These are phyloP conservation scores for Chrysocyon brachyurus DNA, from an alignment of 2,797 vertebrate genomes.

Conservation along the genomic window DNA sequence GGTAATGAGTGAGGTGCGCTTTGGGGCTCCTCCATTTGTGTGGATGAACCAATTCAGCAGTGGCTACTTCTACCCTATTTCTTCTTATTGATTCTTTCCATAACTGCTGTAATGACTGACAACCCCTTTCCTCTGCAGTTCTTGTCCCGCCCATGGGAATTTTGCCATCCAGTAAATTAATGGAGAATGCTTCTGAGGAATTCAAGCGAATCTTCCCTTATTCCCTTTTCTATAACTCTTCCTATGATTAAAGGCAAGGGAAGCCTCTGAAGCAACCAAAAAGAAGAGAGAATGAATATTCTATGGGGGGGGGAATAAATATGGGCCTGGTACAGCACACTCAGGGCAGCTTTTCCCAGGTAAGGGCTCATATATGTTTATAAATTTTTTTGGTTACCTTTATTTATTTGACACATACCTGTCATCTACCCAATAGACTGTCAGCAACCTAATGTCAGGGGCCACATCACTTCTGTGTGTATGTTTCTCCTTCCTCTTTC, in stretches of 20 bases:
- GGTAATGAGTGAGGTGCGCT: background rate
- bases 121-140: background rate
- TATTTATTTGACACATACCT: slow-evolving; percentile 32
- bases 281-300: slow-evolving; percentile 44
- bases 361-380: background rate
- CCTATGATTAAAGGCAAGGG: background rate
- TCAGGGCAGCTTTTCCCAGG: background rate
- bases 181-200: background rate
- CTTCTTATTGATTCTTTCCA: background rate
- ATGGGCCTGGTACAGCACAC: background rate
- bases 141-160: background rate
- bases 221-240: background rate
- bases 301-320: background rate
- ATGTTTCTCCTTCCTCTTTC: background rate
- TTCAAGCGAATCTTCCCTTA: background rate
- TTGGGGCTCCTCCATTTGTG: background rate
- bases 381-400: background rate
- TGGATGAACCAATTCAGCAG: background rate
- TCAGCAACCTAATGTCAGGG: background rate
- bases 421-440: background rate
- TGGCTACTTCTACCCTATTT: background rate
- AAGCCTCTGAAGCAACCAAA: background rate
- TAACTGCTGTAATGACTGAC: background rate
- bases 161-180: slow-evolving; percentile 30
- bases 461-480: background rate